These are phyloP conservation scores for Drosophila lacteicornis DNA, from an alignment of 1,140 invertebrate genomes.

Conservation along the genomic window DNA sequence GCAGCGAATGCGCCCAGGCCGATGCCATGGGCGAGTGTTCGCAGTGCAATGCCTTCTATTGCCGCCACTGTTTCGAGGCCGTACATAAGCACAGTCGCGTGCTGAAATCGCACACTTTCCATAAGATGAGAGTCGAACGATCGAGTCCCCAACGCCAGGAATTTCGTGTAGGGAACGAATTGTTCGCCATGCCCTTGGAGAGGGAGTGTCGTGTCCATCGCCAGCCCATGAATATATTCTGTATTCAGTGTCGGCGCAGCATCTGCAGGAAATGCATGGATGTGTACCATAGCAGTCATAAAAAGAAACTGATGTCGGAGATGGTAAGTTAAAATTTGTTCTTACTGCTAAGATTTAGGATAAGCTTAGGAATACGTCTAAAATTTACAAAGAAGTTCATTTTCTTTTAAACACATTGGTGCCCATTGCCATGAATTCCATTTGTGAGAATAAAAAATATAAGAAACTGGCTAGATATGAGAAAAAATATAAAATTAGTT, in stretches of 20 bases:
- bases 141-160: neutral
- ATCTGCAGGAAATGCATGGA: conserved; percentile 21
- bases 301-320: neutral
- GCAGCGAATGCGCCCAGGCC: conserved; percentile 58
- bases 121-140: neutral
- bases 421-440: no score
- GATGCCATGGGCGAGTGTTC: conserved; percentile 50
- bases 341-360: neutral
- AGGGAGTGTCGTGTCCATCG: conserved; percentile 33
- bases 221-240: conserved; percentile 27
- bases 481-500: no score
- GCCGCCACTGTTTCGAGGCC: conserved; percentile 59
- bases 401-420: no score
- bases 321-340: conserved; percentile 31
- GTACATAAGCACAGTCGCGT: conserved; percentile 69
- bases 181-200: conserved; percentile 34
- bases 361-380: neutral
- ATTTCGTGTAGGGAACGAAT: conserved; percentile 31
- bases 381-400: no score
- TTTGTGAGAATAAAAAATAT: no score
- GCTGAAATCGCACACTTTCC: conserved; percentile 53
- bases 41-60: conserved; percentile 68
- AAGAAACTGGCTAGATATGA: no score
- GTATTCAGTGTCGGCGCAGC: conserved; percentile 20
- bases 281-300: conserved; percentile 16